Conservation (phyloP, 2,113 vertebrate species). For the Colossoma macropomum region DNA sequence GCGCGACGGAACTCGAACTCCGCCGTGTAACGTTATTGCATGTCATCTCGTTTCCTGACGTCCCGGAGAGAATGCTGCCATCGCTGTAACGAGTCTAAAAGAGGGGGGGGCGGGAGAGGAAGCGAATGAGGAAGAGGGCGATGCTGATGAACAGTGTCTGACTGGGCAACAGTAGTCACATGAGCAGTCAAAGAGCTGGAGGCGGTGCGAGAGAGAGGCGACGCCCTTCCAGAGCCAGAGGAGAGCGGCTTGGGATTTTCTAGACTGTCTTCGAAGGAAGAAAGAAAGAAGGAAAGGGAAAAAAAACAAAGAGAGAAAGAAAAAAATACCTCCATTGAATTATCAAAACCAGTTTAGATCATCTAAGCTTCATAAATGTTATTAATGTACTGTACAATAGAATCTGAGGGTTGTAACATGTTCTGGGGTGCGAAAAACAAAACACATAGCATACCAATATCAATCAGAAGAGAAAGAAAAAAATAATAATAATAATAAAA, state of each 20-base stretch:
- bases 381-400: slow-evolving; percentile 22
- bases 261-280: slow-evolving; percentile 17
- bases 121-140: slow-evolving; percentile 16
- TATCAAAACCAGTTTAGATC: slow-evolving; percentile 43
- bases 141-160: slow-evolving; percentile 74
- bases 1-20: not conserved
- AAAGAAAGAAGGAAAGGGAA: not conserved
- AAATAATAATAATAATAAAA: not conserved
- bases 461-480: slow-evolving; percentile 43
- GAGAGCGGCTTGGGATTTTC: slow-evolving; percentile 40
- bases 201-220: slow-evolving; percentile 56
- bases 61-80: slow-evolving; percentile 1
- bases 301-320: slow-evolving; percentile 10
- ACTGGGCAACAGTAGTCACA: slow-evolving; percentile 77
- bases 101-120: not conserved
- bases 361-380: slow-evolving; percentile 35
- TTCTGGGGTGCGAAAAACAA: slow-evolving; percentile 21
- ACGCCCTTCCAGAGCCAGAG: slow-evolving; percentile 51
- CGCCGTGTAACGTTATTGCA: slow-evolving; percentile 48
- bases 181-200: slow-evolving; percentile 62
- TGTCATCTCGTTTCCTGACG: slow-evolving; percentile 23
- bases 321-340: slow-evolving; percentile 22
- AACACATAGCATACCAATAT: slow-evolving; percentile 44
- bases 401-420: slow-evolving; percentile 48
- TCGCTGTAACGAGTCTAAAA: not conserved